Evolutionary conservation across 1,140 invertebrate genomes (phyloP).

Genomic region (Himalopsyche phryganea): DNA sequence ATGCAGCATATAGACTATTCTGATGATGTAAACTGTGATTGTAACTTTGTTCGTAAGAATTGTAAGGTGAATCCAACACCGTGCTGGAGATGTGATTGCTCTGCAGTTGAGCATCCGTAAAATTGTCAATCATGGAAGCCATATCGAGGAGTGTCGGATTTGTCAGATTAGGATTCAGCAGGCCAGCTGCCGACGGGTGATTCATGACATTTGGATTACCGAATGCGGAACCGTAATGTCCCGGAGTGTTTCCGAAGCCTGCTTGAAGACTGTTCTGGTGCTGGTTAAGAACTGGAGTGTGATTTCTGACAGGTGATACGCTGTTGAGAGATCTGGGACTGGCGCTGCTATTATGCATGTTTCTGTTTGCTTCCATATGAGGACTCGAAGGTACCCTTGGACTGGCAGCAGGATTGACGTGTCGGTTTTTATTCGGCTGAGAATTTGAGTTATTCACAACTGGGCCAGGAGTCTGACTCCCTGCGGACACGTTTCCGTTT

Average conservation of each 20-base stretch:
- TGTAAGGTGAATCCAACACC: slow-evolving; percentile 69
- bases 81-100: slow-evolving; percentile 80
- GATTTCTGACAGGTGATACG: slow-evolving; percentile 42
- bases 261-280: slow-evolving; percentile 37
- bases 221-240: slow-evolving; percentile 51
- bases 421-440: slow-evolving; percentile 34
- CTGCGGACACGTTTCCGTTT: slow-evolving; percentile 30
- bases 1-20: slow-evolving; percentile 44
- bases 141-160: slow-evolving; percentile 63
- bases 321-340: slow-evolving; percentile 47
- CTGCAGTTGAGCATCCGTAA: slow-evolving; percentile 71
- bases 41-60: slow-evolving; percentile 49
- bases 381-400: slow-evolving; percentile 46
- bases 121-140: slow-evolving; percentile 70
- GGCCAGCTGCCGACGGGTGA: slow-evolving; percentile 37
- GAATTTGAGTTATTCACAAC: slow-evolving; percentile 18
- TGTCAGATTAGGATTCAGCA: slow-evolving; percentile 49
- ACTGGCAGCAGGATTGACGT: slow-evolving; percentile 24
- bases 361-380: slow-evolving; percentile 43
- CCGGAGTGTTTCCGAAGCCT: slow-evolving; percentile 41
- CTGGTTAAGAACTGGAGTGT: slow-evolving; percentile 44
- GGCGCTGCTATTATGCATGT: slow-evolving; percentile 42
- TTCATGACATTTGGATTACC: slow-evolving; percentile 50
- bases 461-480: slow-evolving; percentile 34
- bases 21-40: slow-evolving; percentile 47